These are phyloP conservation scores for Melanophora roralis DNA, from an alignment of 2,888 invertebrate genomes.

Conservation along the genomic window DNA sequence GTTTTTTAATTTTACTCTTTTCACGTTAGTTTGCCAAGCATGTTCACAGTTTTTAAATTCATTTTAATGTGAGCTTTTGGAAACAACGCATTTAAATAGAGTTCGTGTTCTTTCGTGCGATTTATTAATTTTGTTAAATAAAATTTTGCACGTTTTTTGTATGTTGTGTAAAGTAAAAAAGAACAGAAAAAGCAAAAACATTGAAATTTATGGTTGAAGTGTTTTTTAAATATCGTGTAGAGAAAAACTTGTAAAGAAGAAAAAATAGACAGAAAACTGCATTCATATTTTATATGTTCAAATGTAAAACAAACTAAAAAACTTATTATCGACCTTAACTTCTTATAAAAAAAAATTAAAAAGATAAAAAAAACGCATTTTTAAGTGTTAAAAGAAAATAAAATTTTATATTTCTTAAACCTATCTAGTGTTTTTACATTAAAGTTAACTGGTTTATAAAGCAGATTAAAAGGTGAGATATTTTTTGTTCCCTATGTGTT, in stretches of 20 bases:
- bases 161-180: background rate
- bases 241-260: constrained; percentile 38
- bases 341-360: constrained; percentile 14
- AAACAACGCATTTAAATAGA: constrained; percentile 42
- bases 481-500: background rate
- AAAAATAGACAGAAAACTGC: constrained; percentile 28
- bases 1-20: constrained; percentile 1
- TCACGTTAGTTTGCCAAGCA: constrained; percentile 40
- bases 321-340: constrained; percentile 40
- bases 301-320: constrained; percentile 21
- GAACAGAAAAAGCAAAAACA: constrained; percentile 19
- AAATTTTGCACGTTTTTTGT: constrained; percentile 46
- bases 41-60: constrained; percentile 45
- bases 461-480: constrained; percentile 23
- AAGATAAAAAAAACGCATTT: no score
- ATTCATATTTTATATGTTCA: background rate
- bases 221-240: constrained; percentile 12
- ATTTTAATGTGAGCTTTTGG: constrained; percentile 59
- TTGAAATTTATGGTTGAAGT: constrained; percentile 28
- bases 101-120: constrained; percentile 43
- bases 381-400: background rate
- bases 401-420: background rate
- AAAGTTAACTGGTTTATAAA: background rate
- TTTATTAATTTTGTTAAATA: constrained; percentile 38
- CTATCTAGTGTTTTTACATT: no score